These are phyloP conservation scores for Eupleurogrammus muticus DNA, from an alignment of 2,797 vertebrate species.

Conservation along the genomic window DNA sequence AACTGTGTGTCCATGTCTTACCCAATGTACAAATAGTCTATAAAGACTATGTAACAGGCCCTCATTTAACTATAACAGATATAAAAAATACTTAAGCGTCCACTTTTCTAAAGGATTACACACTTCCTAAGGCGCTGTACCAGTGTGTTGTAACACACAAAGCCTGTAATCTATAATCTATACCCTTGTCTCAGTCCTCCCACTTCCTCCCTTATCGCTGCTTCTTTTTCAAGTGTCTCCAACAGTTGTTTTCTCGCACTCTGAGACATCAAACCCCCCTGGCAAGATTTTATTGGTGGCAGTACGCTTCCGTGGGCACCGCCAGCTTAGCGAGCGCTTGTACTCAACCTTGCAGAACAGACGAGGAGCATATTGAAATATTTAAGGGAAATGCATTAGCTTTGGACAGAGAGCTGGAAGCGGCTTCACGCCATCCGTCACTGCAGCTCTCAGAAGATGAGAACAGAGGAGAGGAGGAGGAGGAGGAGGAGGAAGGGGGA, in stretches of 20 bases:
- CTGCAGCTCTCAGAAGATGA: slow-evolving; percentile 70
- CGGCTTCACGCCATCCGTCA: slow-evolving; percentile 52
- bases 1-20: too few relatives aligned
- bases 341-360: slow-evolving; percentile 69
- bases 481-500: slow-evolving; percentile 3
- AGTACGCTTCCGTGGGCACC: slow-evolving; percentile 54
- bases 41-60: too few relatives aligned
- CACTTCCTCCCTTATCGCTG: slow-evolving; percentile 34
- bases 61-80: too few relatives aligned
- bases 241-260: slow-evolving; percentile 50
- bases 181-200: slow-evolving; percentile 35
- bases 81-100: too few relatives aligned
- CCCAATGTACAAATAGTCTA: too few relatives aligned
- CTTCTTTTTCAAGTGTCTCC: slow-evolving; percentile 30
- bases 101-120: too few relatives aligned
- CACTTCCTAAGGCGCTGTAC: too few relatives aligned
- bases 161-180: slow-evolving; percentile 50
- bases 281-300: slow-evolving; percentile 56
- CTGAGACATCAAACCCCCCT: slow-evolving; percentile 55
- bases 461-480: slow-evolving; percentile 27
- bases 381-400: slow-evolving; percentile 85
- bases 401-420: slow-evolving; percentile 61
- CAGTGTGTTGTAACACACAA: slow-evolving; percentile 19
- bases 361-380: slow-evolving; percentile 80
- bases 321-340: slow-evolving; percentile 51